Base-by-base conservation (phyloP, 2,797 vertebrate species). In the Coluber constrictor region DNA sequence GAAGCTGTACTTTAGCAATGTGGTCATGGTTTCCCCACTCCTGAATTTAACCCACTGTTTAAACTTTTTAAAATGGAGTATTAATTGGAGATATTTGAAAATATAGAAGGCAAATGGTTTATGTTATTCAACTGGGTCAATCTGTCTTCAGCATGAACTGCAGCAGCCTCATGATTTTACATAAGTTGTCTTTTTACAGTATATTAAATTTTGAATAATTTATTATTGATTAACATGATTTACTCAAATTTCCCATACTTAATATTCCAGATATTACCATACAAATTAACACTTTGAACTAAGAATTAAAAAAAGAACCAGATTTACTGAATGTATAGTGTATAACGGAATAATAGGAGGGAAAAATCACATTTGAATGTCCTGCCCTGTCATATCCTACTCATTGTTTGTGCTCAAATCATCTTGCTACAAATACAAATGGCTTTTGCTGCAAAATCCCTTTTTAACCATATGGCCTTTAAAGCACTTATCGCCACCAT, bases 401-500 rank as follows among this genome's bases (percentile, higher is more conserved):
- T 74, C 5, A 29, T 63, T 70, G 10, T 16, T 32, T 2, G 12
- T n/a, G 11, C n/a, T 70, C 66, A 32, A 32, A 70, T 70, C 66
- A 74, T 74, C n/a, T 74, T 74, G 32, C 16, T 74, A 70, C n/a
- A 70, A 63, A 90, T 86, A 94, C 70, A 95, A 94, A 92, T 94
- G 90, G 32, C 92, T 95, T 95, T 93, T 90, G 6, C 23, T 92
- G 90, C 43, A 29, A 94, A 92, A 93, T 32, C 25, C 95, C 95
- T 51, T 47, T 95, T 94, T 94, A 93, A 94, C 88, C 12, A 18
- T 43, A 8, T 93, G 93, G 89, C 90, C 60, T 96, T 55, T 88
- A 63, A 29, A 91, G 61, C 95, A 94, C 54, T 96, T 95, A 95
- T 95, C 94, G 94, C 92, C 92, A 93, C 16, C 25, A 88, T 32